Conservation (phyloP, 2,888 invertebrate genomes). For the Cinara cedri region DNA sequence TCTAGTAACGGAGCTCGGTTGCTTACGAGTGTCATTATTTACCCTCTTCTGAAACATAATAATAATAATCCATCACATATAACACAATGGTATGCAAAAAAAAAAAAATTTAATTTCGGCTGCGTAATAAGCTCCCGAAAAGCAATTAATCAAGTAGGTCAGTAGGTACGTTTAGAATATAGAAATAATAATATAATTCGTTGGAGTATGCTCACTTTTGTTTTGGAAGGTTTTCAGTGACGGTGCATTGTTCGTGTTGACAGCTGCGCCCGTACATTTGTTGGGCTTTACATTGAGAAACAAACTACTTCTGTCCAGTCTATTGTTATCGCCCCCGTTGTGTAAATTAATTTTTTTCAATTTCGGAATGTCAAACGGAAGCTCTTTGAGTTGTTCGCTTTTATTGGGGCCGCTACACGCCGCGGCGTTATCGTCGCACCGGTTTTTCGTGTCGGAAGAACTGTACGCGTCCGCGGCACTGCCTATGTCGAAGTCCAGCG, state of each 20-base stretch:
- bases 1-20: too few species aligned
- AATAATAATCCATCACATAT: too few species aligned
- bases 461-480: not conserved
- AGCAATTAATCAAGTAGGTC: too few species aligned
- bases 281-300: conserved; percentile 22
- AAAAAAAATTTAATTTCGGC: too few species aligned
- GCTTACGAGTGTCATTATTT: too few species aligned
- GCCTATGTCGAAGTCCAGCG: conserved; percentile 28
- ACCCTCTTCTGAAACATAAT: too few species aligned
- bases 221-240: conserved; percentile 34
- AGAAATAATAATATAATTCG: not conserved
- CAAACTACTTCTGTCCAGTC: conserved; percentile 33
- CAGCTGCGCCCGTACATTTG: not conserved
- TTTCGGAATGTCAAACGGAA: conserved; percentile 92
- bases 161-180: too few species aligned
- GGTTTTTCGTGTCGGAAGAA: not conserved
- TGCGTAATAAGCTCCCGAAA: too few species aligned
- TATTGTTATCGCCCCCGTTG: not conserved
- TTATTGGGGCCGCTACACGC: not conserved
- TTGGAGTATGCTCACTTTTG: conserved; percentile 36
- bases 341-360: conserved; percentile 62
- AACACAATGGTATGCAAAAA: too few species aligned
- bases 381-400: conserved; percentile 74
- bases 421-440: not conserved
- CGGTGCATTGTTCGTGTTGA: not conserved